Evolutionary conservation across 1,140 invertebrate genomes (phyloP).

Genomic region (Acromyrmex charruanus): DNA sequence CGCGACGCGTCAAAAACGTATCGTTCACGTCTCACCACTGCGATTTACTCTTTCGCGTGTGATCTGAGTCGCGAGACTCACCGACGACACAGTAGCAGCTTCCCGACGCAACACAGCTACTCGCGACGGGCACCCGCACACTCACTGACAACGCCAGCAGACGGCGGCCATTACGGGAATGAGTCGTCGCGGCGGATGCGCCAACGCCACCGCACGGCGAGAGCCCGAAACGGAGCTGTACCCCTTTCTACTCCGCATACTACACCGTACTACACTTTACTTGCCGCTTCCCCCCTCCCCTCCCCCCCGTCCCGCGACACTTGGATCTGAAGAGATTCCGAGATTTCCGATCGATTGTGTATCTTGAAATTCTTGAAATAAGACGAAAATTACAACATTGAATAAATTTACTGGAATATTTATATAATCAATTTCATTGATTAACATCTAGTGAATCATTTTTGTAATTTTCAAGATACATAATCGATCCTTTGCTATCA

Average conservation of each 20-base stretch:
- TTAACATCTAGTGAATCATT: too few species aligned
- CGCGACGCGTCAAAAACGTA: constrained; percentile 2
- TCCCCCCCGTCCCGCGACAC: not conserved
- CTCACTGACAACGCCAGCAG: constrained; percentile 83
- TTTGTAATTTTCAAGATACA: too few species aligned
- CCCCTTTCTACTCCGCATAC: not conserved
- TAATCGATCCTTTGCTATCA: too few species aligned
- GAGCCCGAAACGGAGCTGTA: constrained; percentile 39
- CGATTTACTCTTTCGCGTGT: not conserved
- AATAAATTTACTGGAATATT: too few species aligned
- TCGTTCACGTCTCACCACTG: constrained; percentile 7
- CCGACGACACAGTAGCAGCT: not conserved
- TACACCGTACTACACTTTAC: too few species aligned
- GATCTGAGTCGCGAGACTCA: not conserved
- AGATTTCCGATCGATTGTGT: too few species aligned
- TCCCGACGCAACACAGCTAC: constrained; percentile 47
- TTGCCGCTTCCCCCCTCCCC: not conserved
- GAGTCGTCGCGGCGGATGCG: constrained; percentile 72
- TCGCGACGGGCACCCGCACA: constrained; percentile 62
- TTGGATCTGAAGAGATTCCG: too few species aligned
- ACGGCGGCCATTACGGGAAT: constrained; percentile 85
- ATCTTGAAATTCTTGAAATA: too few species aligned
- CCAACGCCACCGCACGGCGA: constrained; percentile 71
- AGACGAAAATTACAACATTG: too few species aligned
- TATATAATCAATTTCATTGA: too few species aligned